These are phyloP conservation scores for Alloplasta piceator DNA, from an alignment of 2,888 invertebrate species.

Conservation along the genomic window DNA sequence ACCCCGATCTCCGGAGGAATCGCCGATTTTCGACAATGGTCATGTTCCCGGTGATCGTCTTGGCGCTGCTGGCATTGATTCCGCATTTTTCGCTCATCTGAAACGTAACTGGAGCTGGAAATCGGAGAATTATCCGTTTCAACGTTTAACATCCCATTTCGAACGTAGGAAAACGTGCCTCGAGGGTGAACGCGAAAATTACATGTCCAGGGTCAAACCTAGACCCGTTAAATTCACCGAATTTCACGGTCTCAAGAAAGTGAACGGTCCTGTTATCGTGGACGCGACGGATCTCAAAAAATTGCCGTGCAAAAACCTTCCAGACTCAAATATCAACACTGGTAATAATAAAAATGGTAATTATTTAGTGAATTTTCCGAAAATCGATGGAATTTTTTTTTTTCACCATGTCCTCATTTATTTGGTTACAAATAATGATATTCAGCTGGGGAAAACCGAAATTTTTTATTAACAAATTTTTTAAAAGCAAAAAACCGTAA, in stretches of 20 bases:
- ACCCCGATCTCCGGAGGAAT: conserved; percentile 83
- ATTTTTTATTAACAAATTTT: too few species aligned
- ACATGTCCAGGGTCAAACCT: conserved; percentile 69
- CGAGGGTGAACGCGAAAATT: conserved; percentile 59
- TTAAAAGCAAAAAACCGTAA: too few species aligned
- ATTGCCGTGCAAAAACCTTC: conserved; percentile 35
- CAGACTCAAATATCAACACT: background rate
- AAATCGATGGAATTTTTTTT: too few species aligned
- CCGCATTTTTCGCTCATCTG: conserved; percentile 87
- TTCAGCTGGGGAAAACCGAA: too few species aligned
- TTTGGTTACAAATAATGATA: too few species aligned
- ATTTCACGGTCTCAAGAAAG: conserved; percentile 71
- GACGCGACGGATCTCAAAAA: conserved; percentile 67
- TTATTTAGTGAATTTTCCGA: too few species aligned
- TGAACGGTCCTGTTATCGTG: conserved; percentile 70
- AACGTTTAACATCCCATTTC: conserved; percentile 13
- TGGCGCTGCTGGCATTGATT: conserved; percentile 90
- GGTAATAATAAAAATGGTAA: background rate
- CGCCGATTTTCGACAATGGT: conserved; percentile 85
- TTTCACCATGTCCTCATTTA: too few species aligned
- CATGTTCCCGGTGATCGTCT: conserved; percentile 89
- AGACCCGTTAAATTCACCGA: conserved; percentile 75
- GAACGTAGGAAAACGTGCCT: conserved; percentile 32
- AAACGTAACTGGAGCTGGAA: conserved; percentile 88
- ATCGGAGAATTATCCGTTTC: conserved; percentile 59